A percentile compares a stretch with the other conserved stretches of the same genome.
These are phyloP conservation scores for Bovichtus diacanthus DNA, from an alignment of 2,797 vertebrate genomes.

Conservation along the genomic window DNA sequence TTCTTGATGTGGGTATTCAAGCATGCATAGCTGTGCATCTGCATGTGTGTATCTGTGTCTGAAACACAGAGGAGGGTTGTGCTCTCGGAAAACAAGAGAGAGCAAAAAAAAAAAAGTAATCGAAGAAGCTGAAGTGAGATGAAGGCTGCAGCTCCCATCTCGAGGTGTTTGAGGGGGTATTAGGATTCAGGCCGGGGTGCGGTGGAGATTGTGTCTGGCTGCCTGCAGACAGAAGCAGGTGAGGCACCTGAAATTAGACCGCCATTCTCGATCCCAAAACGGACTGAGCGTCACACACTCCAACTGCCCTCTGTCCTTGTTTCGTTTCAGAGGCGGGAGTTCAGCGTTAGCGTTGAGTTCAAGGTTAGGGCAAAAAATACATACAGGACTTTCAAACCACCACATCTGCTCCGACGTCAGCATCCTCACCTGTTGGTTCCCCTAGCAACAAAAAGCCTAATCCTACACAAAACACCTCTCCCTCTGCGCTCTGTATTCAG, in stretches of 20 bases:
- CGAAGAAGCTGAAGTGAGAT: constrained; percentile 21
- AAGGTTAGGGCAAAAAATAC: constrained; percentile 26
- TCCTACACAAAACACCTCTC: constrained; percentile 42
- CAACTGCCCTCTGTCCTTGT: background rate
- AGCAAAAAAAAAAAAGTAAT: constrained; percentile 8
- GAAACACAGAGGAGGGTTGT: constrained; percentile 18
- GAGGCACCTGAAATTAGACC: constrained; percentile 69
- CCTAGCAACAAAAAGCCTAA: constrained; percentile 69
- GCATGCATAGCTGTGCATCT: constrained; percentile 7
- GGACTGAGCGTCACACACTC: background rate
- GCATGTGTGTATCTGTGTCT: constrained; percentile 14
- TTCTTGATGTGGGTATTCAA: constrained; percentile 31
- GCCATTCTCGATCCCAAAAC: constrained; percentile 66
- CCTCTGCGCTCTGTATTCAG: constrained; percentile 28
- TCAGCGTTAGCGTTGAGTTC: constrained; percentile 18
- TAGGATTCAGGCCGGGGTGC: constrained; percentile 56
- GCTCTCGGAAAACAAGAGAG: background rate
- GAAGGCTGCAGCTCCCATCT: constrained; percentile 42
- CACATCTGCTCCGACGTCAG: constrained; percentile 36
- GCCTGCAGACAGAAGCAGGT: constrained; percentile 50
- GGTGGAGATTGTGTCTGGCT: constrained; percentile 45
- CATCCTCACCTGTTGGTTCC: constrained; percentile 54
- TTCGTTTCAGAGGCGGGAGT: background rate
- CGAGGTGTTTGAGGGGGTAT: constrained; percentile 44
- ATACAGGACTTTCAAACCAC: constrained; percentile 25